Conservation (phyloP, 2,113 vertebrate genomes). For the Merops nubicus region DNA sequence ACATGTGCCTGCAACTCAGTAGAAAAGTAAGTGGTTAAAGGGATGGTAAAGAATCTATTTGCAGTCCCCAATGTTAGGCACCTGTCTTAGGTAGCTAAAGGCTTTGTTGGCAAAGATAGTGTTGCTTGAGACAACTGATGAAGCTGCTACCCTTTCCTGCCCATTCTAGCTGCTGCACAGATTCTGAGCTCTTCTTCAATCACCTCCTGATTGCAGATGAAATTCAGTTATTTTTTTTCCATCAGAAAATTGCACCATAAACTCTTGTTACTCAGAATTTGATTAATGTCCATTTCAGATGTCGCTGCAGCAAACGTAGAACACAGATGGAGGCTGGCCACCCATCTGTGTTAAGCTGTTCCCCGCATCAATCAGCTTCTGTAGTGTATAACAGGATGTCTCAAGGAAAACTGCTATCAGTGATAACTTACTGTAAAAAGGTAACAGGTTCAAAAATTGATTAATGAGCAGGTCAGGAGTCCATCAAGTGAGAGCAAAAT, state of each 20-base stretch:
- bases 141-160: not conserved
- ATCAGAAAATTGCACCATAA: not conserved
- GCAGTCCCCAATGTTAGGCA: not conserved
- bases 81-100: not conserved
- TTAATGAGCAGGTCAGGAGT: conserved; percentile 5
- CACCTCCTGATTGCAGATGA: not conserved
- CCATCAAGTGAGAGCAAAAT: not conserved
- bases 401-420: not conserved
- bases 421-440: conserved; percentile 23
- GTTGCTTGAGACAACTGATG: not conserved
- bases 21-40: not conserved
- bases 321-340: not conserved
- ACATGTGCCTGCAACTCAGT: not conserved
- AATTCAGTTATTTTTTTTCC: not conserved
- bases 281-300: conserved; percentile 20
- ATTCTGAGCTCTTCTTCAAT: not conserved
- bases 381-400: conserved; percentile 1
- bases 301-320: not conserved
- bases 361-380: not conserved
- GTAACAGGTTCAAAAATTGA: conserved; percentile 25
- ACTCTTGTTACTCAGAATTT: not conserved
- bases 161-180: not conserved
- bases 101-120: not conserved
- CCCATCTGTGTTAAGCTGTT: not conserved
- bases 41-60: not conserved